These are phyloP conservation scores for Hippocampus guttulatus DNA, from an alignment of 2,113 vertebrate genomes.

Conservation along the genomic window DNA sequence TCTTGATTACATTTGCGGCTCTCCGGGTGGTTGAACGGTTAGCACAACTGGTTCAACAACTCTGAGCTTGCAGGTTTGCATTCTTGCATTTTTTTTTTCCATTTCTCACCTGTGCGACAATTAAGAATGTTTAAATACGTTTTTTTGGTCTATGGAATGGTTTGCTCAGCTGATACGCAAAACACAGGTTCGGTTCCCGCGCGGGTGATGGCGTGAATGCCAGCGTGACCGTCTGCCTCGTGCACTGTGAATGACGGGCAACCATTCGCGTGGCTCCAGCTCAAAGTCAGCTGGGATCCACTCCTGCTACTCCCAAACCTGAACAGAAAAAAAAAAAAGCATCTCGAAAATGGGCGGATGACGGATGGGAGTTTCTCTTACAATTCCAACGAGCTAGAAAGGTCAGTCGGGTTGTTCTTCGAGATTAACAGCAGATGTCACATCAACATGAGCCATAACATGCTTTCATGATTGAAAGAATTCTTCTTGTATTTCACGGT, in stretches of 20 bases:
- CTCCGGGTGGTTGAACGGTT: neutral
- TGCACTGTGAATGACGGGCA: no score
- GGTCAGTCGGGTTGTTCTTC: neutral
- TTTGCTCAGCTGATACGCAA: no score
- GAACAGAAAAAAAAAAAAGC: neutral
- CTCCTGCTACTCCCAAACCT: neutral
- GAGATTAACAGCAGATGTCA: slow-evolving; percentile 9
- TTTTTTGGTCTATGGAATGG: no score
- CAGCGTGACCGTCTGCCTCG: no score
- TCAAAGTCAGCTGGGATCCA: no score
- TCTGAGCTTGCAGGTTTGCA: neutral
- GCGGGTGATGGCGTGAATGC: no score
- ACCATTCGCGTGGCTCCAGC: no score
- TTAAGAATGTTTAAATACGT: no score
- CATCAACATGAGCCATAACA: neutral
- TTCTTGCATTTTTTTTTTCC: neutral
- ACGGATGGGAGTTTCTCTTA: neutral
- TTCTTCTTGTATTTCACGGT: slow-evolving; percentile 13
- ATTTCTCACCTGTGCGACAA: no score
- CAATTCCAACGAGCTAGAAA: neutral
- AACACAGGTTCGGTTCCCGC: no score
- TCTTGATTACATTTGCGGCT: neutral
- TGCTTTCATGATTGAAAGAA: neutral
- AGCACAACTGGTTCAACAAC: neutral
- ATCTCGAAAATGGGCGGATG: neutral